Percentiles rank a stretch among this genome's conserved stretches.
Evolutionary conservation across 2,888 invertebrate species (phyloP).

Genomic region (Gymnoscelis rufifasciata): DNA sequence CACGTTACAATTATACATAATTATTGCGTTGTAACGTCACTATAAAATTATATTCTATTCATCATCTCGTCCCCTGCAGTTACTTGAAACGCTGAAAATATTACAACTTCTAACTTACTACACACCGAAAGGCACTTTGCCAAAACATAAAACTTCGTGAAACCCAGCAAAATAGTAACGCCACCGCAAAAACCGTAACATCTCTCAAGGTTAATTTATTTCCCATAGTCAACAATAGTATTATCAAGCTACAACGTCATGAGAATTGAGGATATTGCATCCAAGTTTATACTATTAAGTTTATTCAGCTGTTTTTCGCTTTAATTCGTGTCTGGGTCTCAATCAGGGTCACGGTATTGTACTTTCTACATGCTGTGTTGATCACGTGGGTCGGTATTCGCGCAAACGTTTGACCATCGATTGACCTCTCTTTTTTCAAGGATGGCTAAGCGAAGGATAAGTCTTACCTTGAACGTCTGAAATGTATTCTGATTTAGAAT

Average conservation of each 20-base stretch:
- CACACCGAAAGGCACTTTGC: not conserved
- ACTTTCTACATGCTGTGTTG: constrained; percentile 1
- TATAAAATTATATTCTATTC: too few species aligned
- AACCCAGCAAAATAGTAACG: not conserved
- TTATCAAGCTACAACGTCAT: not conserved
- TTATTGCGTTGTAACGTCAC: too few species aligned
- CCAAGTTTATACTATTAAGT: not conserved
- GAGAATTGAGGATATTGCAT: not conserved
- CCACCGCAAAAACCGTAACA: not conserved
- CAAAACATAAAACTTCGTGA: not conserved
- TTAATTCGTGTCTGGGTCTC: constrained; percentile 8
- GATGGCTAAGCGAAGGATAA: not conserved
- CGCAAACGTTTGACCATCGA: not conserved
- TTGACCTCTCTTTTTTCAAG: constrained; percentile 2
- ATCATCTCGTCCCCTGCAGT: too few species aligned
- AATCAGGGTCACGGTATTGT: constrained; percentile 10
- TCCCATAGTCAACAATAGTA: not conserved
- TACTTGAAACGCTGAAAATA: too few species aligned
- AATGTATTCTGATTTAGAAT: not conserved
- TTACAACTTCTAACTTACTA: too few species aligned
- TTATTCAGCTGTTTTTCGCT: constrained; percentile 11
- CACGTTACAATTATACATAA: too few species aligned
- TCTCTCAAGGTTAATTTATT: not conserved
- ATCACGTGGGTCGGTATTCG: constrained; percentile 4
- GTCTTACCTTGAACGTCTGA: not conserved